Conservation (phyloP, 2,797 vertebrate genomes). For the Anguilla anguilla region DNA sequence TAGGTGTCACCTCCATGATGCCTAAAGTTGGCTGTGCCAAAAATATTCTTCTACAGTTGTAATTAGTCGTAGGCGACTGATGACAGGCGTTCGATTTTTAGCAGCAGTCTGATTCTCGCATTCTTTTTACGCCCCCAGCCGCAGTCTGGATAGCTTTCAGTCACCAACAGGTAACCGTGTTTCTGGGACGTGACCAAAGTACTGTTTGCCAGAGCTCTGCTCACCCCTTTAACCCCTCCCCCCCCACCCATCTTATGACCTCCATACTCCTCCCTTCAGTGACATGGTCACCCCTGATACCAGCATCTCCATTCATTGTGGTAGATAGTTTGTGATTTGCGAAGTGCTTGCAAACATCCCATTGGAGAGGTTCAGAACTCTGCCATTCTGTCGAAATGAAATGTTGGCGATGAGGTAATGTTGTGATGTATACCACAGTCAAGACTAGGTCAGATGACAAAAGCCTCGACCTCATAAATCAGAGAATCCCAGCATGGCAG, state of each 20-base stretch:
- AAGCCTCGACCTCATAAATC: background rate
- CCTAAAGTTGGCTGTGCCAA: background rate
- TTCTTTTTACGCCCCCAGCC: constrained; percentile 73
- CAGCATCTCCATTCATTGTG: background rate
- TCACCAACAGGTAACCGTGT: constrained; percentile 72
- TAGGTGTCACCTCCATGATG: background rate
- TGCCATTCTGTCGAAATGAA: background rate
- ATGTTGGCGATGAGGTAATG: background rate
- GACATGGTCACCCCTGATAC: constrained; percentile 34
- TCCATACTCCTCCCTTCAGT: constrained; percentile 38
- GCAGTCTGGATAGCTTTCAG: constrained; percentile 75
- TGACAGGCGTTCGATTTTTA: background rate
- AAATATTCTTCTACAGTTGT: background rate
- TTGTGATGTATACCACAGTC: background rate
- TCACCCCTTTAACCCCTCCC: background rate
- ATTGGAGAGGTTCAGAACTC: background rate
- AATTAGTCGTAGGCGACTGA: background rate
- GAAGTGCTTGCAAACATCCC: background rate
- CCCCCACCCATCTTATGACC: constrained; percentile 41
- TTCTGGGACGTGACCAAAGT: constrained; percentile 18
- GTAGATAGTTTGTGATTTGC: background rate
- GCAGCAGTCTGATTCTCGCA: constrained; percentile 24
- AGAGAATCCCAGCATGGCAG: constrained; percentile 18
- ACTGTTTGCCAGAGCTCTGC: background rate
- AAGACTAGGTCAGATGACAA: background rate